Percentiles rank a stretch among this genome's conserved stretches.
Conservation (phyloP, 2,888 invertebrate species). For the Clistopyga incitator region DNA sequence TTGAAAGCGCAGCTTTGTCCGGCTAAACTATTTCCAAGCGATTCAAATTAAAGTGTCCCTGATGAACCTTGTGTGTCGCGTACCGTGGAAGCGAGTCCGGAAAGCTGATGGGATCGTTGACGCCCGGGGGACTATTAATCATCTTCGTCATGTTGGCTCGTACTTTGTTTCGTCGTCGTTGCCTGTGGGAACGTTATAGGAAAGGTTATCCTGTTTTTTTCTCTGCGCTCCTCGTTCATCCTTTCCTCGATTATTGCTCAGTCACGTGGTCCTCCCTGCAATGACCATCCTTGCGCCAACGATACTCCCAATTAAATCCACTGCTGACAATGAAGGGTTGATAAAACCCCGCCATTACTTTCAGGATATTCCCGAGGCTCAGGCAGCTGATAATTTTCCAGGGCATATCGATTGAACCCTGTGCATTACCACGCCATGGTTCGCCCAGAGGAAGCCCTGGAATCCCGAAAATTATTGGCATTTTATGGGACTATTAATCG, state of each 20-base stretch:
- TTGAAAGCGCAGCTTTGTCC: neutral
- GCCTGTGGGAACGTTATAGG: no score
- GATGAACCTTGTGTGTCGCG: neutral
- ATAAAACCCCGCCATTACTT: neutral
- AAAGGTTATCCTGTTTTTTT: no score
- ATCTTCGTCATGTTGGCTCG: conserved; percentile 18
- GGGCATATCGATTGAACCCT: neutral
- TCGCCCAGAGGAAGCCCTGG: neutral
- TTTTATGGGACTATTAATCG: conserved; percentile 18
- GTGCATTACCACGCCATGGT: no score
- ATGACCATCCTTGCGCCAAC: no score
- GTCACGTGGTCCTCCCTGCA: no score
- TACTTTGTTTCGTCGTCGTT: conserved; percentile 7
- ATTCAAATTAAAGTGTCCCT: neutral
- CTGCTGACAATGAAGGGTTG: neutral
- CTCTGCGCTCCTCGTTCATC: no score
- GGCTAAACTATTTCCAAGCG: neutral
- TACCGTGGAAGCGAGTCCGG: neutral
- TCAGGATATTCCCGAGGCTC: neutral
- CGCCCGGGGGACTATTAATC: conserved; percentile 17
- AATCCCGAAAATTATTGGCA: neutral
- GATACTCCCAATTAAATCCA: no score
- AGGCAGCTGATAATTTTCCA: neutral
- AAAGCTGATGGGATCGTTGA: neutral
- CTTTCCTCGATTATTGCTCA: no score